These are phyloP conservation scores for Steromphala cineraria DNA, from an alignment of 2,888 invertebrate species.

Conservation along the genomic window DNA sequence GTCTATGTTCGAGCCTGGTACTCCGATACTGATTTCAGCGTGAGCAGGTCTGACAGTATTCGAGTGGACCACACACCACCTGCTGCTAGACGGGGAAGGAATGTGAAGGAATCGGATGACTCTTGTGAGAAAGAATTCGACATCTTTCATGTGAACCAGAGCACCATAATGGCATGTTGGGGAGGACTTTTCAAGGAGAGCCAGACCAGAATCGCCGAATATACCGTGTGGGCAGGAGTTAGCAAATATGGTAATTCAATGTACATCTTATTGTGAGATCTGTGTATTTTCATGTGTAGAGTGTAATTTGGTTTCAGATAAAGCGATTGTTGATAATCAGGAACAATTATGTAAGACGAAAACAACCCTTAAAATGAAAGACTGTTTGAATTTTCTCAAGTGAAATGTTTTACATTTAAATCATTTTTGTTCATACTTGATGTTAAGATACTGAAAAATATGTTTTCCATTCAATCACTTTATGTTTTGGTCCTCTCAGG, in stretches of 20 bases:
- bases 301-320: too few species aligned
- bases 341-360: too few species aligned
- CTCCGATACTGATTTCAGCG: neutral
- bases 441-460: too few species aligned
- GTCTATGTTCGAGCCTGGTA: constrained; percentile 20
- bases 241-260: constrained; percentile 26
- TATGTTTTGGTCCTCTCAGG: constrained; percentile 23
- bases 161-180: neutral
- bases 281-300: too few species aligned
- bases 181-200: constrained; percentile 6
- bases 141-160: neutral
- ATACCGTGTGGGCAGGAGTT: constrained; percentile 27
- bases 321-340: too few species aligned
- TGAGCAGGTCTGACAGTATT: neutral
- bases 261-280: too few species aligned
- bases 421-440: too few species aligned
- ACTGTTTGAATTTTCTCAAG: too few species aligned
- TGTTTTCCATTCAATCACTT: too few species aligned
- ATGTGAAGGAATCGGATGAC: neutral
- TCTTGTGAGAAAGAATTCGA: neutral
- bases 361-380: too few species aligned
- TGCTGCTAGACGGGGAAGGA: neutral
- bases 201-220: constrained; percentile 9
- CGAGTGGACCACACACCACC: constrained; percentile 19
- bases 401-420: too few species aligned